These are phyloP conservation scores for Cichladusa arquata DNA, from an alignment of 2,113 vertebrate genomes.

Conservation along the genomic window DNA sequence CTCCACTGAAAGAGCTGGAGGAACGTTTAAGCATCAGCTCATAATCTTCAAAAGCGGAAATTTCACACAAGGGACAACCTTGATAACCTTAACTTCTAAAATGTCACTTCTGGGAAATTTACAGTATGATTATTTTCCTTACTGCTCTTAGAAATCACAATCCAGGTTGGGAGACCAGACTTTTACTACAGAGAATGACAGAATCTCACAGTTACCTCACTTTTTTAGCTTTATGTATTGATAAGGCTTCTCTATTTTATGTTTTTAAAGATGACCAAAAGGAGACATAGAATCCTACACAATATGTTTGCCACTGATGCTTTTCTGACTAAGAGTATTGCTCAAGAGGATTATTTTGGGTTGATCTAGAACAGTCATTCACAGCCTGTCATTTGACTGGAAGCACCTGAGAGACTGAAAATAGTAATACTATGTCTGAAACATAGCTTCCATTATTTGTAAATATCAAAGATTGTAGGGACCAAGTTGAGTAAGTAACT, in stretches of 20 bases:
- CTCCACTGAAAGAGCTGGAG: neutral
- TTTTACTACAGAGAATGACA: neutral
- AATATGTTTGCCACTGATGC: neutral
- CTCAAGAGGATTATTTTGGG: neutral
- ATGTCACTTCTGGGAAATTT: neutral
- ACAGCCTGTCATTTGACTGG: neutral
- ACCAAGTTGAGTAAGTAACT: neutral
- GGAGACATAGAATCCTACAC: neutral
- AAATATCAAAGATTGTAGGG: neutral
- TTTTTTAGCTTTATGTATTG: neutral
- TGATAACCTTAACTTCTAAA: neutral
- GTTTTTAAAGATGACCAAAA: neutral
- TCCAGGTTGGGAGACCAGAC: neutral
- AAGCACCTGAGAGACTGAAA: neutral
- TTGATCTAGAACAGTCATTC: neutral
- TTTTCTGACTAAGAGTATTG: neutral
- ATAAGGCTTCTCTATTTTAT: neutral
- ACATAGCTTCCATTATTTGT: neutral
- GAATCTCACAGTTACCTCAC: neutral
- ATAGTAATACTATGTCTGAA: neutral
- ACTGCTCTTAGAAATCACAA: neutral
- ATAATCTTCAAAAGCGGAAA: neutral
- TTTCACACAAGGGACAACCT: neutral
- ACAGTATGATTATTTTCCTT: neutral
- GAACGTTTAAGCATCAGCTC: neutral